Percentiles rank a stretch among this genome's conserved stretches.
These are phyloP conservation scores for Sebastes itinus DNA, from an alignment of 2,797 vertebrate species.

Conservation along the genomic window DNA sequence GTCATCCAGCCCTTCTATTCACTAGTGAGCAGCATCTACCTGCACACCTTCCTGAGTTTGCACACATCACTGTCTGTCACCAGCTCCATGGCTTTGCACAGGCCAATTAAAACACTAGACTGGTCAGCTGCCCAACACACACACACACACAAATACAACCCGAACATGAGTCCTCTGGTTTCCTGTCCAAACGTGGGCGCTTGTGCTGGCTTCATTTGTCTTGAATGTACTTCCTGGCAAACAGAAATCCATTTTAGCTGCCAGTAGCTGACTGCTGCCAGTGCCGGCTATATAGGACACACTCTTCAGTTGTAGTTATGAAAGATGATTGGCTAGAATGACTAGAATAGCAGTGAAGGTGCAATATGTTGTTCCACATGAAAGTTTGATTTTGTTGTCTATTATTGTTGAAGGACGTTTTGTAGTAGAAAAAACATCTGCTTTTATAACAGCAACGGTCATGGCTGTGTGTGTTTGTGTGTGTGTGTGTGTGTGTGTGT, in stretches of 20 bases:
- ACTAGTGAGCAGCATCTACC: neutral
- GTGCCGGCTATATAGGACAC: conserved; percentile 35
- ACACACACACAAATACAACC: conserved; percentile 23
- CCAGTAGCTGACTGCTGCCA: conserved; percentile 47
- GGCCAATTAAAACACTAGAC: conserved; percentile 42
- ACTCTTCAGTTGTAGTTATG: conserved; percentile 22
- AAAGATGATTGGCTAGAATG: conserved; percentile 41
- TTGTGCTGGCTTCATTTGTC: conserved; percentile 32
- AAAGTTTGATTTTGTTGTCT: conserved; percentile 15
- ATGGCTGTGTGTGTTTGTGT: neutral
- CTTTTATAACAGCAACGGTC: neutral
- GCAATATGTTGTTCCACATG: neutral
- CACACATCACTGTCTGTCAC: conserved; percentile 11
- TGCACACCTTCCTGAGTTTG: conserved; percentile 7
- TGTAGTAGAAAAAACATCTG: neutral
- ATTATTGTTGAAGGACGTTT: conserved; percentile 8
- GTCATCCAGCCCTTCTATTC: neutral
- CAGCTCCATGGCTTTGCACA: conserved; percentile 4
- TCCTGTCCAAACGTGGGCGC: conserved; percentile 52
- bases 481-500: neutral
- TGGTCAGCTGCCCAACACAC: conserved; percentile 32
- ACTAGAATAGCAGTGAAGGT: conserved; percentile 10
- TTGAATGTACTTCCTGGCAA: conserved; percentile 56
- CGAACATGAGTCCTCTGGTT: conserved; percentile 29
- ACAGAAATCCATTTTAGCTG: conserved; percentile 45